Evolutionary conservation across 2,888 invertebrate genomes (phyloP).

Genomic region (Argyresthia goedartella): DNA sequence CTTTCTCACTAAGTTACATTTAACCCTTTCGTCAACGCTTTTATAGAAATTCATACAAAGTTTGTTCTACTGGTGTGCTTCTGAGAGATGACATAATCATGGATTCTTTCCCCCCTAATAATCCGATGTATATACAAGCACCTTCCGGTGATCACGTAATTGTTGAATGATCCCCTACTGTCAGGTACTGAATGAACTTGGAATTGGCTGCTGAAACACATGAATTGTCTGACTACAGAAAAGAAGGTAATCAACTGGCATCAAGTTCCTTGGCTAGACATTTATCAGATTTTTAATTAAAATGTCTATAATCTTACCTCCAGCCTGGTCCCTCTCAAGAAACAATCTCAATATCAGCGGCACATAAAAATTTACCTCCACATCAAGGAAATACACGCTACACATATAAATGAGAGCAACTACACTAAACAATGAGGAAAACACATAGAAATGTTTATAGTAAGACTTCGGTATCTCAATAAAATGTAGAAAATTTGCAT

Average conservation of each 20-base stretch:
- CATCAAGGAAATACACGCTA: conserved; percentile 57
- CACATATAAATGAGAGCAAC: conserved; percentile 56
- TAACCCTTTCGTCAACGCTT: no score
- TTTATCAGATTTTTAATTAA: not conserved
- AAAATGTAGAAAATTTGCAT: conserved; percentile 46
- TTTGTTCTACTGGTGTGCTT: no score
- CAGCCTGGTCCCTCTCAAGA: conserved; percentile 44
- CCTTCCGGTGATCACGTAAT: no score
- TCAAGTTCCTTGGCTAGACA: no score
- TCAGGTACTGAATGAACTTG: no score
- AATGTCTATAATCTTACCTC: conserved; percentile 52
- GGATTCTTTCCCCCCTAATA: no score
- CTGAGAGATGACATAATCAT: no score
- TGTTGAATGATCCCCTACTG: no score
- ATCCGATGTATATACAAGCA: no score
- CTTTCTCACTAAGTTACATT: no score
- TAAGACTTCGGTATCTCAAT: conserved; percentile 83
- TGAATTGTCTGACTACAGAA: no score
- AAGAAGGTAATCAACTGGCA: not conserved
- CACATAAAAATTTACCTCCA: conserved; percentile 58
- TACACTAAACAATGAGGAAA: conserved; percentile 73
- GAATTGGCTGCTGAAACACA: no score
- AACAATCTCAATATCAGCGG: conserved; percentile 54
- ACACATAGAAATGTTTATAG: conserved; percentile 85
- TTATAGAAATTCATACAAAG: not conserved